A percentile compares a stretch with the other conserved stretches of the same genome.
These are phyloP conservation scores for Notoglanidium macrostoma DNA, from an alignment of 2,797 vertebrate species.

Conservation along the genomic window DNA sequence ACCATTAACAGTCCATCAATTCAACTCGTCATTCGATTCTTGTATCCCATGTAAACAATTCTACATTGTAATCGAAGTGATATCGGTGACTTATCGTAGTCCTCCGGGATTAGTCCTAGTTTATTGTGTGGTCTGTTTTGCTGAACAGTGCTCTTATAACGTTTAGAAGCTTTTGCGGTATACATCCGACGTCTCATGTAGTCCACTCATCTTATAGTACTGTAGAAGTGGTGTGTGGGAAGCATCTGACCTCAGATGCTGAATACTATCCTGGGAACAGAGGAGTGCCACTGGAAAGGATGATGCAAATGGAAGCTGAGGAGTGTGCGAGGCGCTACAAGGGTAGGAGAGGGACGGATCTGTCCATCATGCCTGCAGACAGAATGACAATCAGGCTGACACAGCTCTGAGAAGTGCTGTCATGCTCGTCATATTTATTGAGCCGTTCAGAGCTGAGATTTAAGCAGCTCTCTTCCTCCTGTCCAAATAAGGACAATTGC, in stretches of 20 bases:
- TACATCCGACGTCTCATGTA: neutral
- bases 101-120: neutral
- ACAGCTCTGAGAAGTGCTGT: conserved; percentile 73
- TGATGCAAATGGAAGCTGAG: conserved; percentile 55
- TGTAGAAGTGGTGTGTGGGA: conserved; percentile 14
- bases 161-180: conserved; percentile 1
- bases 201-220: neutral
- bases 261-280: conserved; percentile 19
- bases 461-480: conserved; percentile 46
- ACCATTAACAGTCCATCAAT: conserved; percentile 9
- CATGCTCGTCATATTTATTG: conserved; percentile 75
- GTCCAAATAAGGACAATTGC: conserved; percentile 38
- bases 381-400: conserved; percentile 77
- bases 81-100: neutral
- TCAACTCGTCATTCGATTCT: neutral
- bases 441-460: conserved; percentile 61
- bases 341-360: conserved; percentile 62
- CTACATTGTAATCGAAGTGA: neutral
- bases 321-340: conserved; percentile 66
- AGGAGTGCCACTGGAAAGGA: conserved; percentile 49
- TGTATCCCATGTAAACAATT: neutral
- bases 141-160: neutral
- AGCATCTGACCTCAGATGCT: conserved; percentile 33
- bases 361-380: conserved; percentile 74
- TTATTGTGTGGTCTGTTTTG: neutral